Evolutionary conservation across 2,888 invertebrate species (phyloP).

Genomic region (Drosophila borealis): DNA sequence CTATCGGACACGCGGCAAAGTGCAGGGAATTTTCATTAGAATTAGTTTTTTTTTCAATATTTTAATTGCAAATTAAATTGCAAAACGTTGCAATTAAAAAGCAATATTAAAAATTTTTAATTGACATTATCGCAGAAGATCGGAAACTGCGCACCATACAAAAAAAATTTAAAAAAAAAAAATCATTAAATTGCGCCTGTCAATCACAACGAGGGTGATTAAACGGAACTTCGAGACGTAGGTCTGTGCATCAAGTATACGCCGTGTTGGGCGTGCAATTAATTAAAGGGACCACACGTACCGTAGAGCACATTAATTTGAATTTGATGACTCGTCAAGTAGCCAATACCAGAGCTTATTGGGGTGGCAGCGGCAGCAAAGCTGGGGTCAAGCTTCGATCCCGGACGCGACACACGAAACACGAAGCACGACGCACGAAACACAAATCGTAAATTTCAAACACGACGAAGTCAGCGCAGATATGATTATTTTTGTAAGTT

Average conservation of each 20-base stretch:
- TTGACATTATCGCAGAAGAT: slow-evolving; percentile 50
- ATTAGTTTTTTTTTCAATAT: not conserved
- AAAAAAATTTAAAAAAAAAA: slow-evolving; percentile 14
- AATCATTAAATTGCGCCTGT: slow-evolving; percentile 25
- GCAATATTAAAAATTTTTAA: slow-evolving; percentile 30
- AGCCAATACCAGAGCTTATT: not conserved
- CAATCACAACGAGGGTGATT: slow-evolving; percentile 36
- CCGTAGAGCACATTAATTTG: slow-evolving; percentile 27
- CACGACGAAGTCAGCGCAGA: slow-evolving; percentile 14
- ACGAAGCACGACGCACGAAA: slow-evolving; percentile 16
- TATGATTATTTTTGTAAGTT: slow-evolving; percentile 10
- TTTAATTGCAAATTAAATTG: slow-evolving; percentile 15
- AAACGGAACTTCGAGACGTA: slow-evolving; percentile 5
- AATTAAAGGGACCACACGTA: slow-evolving; percentile 39
- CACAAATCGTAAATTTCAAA: not conserved
- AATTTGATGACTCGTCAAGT: slow-evolving; percentile 46
- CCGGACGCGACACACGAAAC: slow-evolving; percentile 62
- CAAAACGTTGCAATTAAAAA: slow-evolving; percentile 35
- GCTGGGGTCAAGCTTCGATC: slow-evolving; percentile 57
- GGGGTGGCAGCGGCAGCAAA: slow-evolving; percentile 8
- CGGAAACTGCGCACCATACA: slow-evolving; percentile 50
- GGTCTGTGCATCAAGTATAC: slow-evolving; percentile 30
- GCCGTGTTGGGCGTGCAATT: slow-evolving; percentile 17
- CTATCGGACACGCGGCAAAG: slow-evolving; percentile 36
- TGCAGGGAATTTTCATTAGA: slow-evolving; percentile 22